Conservation (phyloP, 92 coral and sea anemone genomes). For the Galaxea fascicularis region DNA sequence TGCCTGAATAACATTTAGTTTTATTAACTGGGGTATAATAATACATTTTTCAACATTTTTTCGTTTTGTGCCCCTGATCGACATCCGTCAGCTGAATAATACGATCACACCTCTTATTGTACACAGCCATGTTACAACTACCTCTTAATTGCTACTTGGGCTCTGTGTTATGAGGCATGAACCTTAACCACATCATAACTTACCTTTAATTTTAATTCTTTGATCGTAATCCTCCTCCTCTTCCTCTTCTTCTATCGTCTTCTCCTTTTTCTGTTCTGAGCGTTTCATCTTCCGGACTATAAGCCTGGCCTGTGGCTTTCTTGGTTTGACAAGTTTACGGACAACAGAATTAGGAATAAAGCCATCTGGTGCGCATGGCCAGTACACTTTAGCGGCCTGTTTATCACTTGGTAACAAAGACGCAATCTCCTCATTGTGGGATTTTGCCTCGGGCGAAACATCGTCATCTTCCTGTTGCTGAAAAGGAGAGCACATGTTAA, state of each 20-base stretch:
- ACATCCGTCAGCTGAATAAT: too few relatives aligned
- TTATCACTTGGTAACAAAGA: conserved; percentile 13
- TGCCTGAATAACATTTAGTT: too few relatives aligned
- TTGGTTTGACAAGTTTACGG: conserved; percentile 59
- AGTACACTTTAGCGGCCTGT: conserved; percentile 61
- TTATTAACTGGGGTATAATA: too few relatives aligned
- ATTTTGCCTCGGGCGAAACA: background rate
- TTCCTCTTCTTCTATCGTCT: conserved; percentile 25
- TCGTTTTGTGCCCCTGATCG: too few relatives aligned
- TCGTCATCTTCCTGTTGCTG: background rate
- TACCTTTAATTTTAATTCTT: conserved; percentile 9
- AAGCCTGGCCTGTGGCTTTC: conserved; percentile 65
- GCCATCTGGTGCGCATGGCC: conserved; percentile 99
- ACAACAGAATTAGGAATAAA: conserved; percentile 94
- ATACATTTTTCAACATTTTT: too few relatives aligned
- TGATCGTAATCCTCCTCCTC: conserved; percentile 20
- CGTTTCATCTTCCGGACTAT: conserved; percentile 37
- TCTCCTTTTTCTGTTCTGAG: background rate
- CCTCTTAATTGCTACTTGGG: too few relatives aligned
- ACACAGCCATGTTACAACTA: background rate
- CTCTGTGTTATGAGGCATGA: too few relatives aligned
- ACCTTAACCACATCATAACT: background rate
- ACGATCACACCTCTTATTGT: too few relatives aligned
- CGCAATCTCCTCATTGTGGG: background rate
- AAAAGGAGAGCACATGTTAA: background rate